Percentiles rank a stretch among this genome's conserved stretches.
These are phyloP conservation scores for Rotaria socialis DNA, from an alignment of 2,888 invertebrate species.

Conservation along the genomic window DNA sequence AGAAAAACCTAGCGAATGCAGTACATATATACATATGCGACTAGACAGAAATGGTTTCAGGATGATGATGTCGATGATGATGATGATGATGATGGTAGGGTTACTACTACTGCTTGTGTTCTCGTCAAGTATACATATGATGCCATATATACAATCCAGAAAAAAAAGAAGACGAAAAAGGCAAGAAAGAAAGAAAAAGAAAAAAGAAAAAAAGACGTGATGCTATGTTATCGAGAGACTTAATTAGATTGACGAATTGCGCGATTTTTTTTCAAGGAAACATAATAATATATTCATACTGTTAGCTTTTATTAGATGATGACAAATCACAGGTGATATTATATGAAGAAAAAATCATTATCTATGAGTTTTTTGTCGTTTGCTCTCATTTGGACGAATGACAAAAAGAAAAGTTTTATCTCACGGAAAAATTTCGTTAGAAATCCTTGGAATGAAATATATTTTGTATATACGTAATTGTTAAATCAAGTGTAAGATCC, in stretches of 20 bases:
- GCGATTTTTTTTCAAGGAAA: background rate
- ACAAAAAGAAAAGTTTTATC: background rate
- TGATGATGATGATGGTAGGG: conserved; percentile 13
- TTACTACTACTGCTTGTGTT: conserved; percentile 11
- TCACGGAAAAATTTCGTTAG: too few species aligned
- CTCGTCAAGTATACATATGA: conserved; percentile 24
- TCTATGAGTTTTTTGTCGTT: too few species aligned
- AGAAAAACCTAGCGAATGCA: background rate
- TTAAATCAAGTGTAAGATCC: background rate
- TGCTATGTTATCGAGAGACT: background rate
- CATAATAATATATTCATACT: background rate
- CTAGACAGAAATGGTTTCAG: conserved; percentile 4
- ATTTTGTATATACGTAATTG: background rate
- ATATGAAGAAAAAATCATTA: too few species aligned
- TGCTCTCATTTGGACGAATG: background rate
- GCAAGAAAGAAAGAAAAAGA: background rate
- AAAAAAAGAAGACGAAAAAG: background rate
- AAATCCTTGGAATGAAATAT: background rate
- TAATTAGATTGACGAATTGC: conserved; percentile 23
- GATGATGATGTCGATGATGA: conserved; percentile 6
- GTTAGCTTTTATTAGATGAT: too few species aligned
- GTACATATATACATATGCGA: background rate
- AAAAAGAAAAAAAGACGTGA: background rate
- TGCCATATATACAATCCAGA: conserved; percentile 23
- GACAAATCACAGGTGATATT: too few species aligned